These are phyloP conservation scores for Dinoponera quadriceps DNA, from an alignment of 1,140 invertebrate species.

Conservation along the genomic window DNA sequence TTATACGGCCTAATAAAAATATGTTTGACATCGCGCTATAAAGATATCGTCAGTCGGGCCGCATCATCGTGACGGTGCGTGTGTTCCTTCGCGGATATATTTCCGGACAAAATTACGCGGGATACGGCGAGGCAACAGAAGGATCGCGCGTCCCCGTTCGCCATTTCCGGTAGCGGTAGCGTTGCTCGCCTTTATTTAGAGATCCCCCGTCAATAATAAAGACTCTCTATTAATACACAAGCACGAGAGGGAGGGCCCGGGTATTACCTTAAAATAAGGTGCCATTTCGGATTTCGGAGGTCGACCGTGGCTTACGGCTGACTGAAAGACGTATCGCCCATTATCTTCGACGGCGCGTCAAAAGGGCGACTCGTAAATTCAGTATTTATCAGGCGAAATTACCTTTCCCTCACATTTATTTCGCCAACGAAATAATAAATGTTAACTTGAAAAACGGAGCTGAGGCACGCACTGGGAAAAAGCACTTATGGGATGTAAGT, in stretches of 20 bases:
- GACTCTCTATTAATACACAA: neutral
- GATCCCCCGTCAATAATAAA: neutral
- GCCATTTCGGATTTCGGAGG: neutral
- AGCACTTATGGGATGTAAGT: no score
- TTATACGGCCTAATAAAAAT: conserved; percentile 33
- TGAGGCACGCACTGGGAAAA: no score
- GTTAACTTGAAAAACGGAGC: no score
- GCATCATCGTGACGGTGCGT: conserved; percentile 3
- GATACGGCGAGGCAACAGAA: neutral
- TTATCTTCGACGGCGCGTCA: no score
- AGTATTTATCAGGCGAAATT: no score
- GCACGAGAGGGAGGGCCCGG: no score
- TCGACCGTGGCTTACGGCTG: neutral
- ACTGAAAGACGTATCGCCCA: no score
- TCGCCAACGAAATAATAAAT: no score
- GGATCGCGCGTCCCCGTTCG: neutral
- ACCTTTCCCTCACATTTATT: no score
- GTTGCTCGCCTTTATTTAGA: neutral
- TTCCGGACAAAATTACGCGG: neutral
- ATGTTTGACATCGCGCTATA: conserved; percentile 25
- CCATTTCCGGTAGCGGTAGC: conserved; percentile 5
- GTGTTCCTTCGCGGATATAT: neutral
- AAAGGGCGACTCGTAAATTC: no score
- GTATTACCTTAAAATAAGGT: neutral
- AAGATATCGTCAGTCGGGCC: conserved; percentile 2